Evolutionary conservation across 1,140 invertebrate genomes (phyloP).

Genomic region (Cyclargus thomasi): DNA sequence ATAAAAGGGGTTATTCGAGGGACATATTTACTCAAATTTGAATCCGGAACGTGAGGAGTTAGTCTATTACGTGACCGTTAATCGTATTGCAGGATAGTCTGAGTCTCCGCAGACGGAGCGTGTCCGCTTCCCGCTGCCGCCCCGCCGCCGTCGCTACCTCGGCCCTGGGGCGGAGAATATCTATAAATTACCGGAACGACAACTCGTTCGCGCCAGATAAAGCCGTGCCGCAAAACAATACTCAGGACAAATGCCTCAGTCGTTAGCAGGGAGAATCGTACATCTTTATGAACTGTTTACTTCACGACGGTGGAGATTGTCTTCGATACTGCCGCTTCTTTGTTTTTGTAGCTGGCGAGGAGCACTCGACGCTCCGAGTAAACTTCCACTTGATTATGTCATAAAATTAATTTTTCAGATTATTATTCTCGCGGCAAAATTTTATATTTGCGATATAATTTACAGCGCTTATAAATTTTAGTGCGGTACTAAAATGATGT

Average conservation of each 20-base stretch:
- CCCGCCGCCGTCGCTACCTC: constrained; percentile 39
- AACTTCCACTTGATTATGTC: constrained; percentile 17
- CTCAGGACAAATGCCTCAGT: constrained; percentile 58
- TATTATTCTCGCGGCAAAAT: neutral
- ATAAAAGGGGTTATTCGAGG: constrained; percentile 38
- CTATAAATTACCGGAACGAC: constrained; percentile 71
- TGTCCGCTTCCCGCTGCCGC: neutral
- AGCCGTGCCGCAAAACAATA: constrained; percentile 69
- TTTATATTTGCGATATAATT: constrained; percentile 12
- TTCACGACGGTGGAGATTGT: constrained; percentile 28
- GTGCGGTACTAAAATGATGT: constrained; percentile 5
- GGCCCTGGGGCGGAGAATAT: constrained; percentile 62
- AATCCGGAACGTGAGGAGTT: constrained; percentile 53
- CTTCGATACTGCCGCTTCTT: constrained; percentile 17
- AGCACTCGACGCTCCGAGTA: constrained; percentile 5
- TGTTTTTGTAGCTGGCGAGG: constrained; percentile 13
- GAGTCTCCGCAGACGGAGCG: constrained; percentile 25
- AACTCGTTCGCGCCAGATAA: constrained; percentile 70
- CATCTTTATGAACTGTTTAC: constrained; percentile 62
- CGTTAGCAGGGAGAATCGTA: constrained; percentile 53
- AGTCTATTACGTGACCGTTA: constrained; percentile 63
- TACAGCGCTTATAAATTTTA: constrained; percentile 7
- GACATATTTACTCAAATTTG: constrained; percentile 60
- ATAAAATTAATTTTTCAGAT: constrained; percentile 13
- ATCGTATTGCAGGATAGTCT: constrained; percentile 49